Evolutionary conservation across 2,888 invertebrate genomes (phyloP).

Genomic region (Ophioninae sp.): DNA sequence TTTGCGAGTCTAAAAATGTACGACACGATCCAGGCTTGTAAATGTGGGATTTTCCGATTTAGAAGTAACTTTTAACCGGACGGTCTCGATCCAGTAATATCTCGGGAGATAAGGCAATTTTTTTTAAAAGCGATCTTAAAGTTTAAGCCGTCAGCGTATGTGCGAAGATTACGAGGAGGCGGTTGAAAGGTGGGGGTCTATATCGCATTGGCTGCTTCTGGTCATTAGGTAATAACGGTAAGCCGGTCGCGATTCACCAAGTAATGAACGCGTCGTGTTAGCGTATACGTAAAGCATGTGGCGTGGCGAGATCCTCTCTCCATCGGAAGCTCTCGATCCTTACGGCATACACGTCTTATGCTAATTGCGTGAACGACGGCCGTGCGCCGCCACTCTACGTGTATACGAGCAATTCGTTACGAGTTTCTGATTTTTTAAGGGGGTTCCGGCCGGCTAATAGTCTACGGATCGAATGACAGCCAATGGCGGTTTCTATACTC

Average conservation of each 20-base stretch:
- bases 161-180: background rate
- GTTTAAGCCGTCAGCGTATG: background rate
- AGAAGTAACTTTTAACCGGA: too few species aligned
- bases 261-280: conserved; percentile 58
- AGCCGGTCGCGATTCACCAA: conserved; percentile 56
- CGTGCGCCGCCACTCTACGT: background rate
- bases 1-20: too few species aligned
- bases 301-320: conserved; percentile 45
- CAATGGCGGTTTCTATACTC: background rate
- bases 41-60: too few species aligned
- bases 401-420: conserved; percentile 68
- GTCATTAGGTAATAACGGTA: conserved; percentile 64
- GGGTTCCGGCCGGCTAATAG: conserved; percentile 3
- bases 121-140: too few species aligned
- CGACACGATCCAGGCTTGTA: too few species aligned
- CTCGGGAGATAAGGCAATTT: too few species aligned
- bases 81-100: too few species aligned
- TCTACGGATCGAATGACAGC: background rate
- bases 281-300: conserved; percentile 34
- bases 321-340: conserved; percentile 16
- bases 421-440: conserved; percentile 65
- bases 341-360: conserved; percentile 48
- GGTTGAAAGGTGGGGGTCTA: background rate
- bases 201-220: conserved; percentile 45
- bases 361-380: conserved; percentile 54